Conservation (phyloP, 1,140 invertebrate species). For the Reticulitermes speratus region DNA sequence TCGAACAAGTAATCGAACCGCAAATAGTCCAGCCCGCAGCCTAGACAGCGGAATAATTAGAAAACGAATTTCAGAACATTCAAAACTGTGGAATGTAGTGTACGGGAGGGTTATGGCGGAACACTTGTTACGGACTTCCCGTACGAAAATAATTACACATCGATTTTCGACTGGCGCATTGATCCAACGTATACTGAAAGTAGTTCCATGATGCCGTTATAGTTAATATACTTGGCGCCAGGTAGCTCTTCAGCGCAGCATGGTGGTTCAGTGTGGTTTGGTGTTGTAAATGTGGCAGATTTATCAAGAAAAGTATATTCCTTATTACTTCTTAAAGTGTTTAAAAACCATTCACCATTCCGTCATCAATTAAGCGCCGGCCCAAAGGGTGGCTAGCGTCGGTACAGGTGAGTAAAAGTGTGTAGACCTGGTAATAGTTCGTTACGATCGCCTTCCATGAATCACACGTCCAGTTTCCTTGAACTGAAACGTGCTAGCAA, state of each 20-base stretch:
- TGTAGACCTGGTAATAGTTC: background rate
- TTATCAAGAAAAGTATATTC: background rate
- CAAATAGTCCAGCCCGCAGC: too few relatives aligned
- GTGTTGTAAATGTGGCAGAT: background rate
- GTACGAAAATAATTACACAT: background rate
- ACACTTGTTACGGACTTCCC: too few relatives aligned
- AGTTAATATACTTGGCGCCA: background rate
- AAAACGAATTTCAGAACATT: too few relatives aligned
- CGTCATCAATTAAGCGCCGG: constrained; percentile 33
- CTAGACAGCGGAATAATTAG: too few relatives aligned
- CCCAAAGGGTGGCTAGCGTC: constrained; percentile 34
- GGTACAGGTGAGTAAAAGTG: constrained; percentile 29
- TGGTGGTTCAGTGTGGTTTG: background rate
- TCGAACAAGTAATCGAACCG: too few relatives aligned
- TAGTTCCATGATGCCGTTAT: background rate
- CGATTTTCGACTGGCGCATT: background rate
- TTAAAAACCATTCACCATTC: constrained; percentile 35
- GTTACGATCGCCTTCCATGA: background rate
- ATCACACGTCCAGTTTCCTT: background rate
- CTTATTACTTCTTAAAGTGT: constrained; percentile 24
- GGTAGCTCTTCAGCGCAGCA: background rate
- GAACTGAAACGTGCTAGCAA: background rate
- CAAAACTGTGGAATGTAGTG: too few relatives aligned
- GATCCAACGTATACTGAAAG: background rate
- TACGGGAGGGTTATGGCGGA: too few relatives aligned